Conservation (phyloP, 2,113 vertebrate species). For the Phalacrocorax aristotelis region DNA sequence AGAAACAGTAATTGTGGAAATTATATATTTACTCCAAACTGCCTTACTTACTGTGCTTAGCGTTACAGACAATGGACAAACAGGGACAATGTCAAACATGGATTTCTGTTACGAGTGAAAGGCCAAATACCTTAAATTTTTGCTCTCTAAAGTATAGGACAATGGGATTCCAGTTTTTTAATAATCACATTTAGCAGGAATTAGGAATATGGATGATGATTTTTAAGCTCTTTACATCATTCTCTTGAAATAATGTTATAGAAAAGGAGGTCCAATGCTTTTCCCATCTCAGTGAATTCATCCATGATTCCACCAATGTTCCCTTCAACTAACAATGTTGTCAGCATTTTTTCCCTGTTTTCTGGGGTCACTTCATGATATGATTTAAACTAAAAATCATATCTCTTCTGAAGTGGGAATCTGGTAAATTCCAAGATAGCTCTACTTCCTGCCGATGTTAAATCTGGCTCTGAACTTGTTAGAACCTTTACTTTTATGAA, state of each 20-base stretch:
- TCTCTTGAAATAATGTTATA: background rate
- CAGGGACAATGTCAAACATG: background rate
- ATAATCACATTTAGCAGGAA: background rate
- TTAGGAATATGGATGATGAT: background rate
- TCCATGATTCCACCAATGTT: background rate
- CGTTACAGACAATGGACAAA: background rate
- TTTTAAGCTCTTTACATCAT: background rate
- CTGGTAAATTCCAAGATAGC: background rate
- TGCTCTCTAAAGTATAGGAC: background rate
- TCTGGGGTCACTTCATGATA: background rate
- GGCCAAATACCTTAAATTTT: background rate
- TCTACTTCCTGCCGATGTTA: background rate
- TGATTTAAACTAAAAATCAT: background rate
- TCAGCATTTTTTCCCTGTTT: background rate
- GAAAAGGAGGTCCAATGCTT: background rate
- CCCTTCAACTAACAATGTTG: background rate
- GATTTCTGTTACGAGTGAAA: background rate
- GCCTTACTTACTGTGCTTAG: background rate
- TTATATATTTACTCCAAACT: background rate
- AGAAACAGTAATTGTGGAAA: background rate
- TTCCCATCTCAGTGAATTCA: background rate
- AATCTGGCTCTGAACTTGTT: background rate
- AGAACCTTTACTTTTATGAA: fast-evolving
- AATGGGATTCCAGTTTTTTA: background rate
- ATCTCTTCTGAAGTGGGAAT: background rate